A percentile compares a stretch with the other conserved stretches of the same genome.
Conservation (phyloP, 2,888 invertebrate species). For the Galerucella nymphaeae region DNA sequence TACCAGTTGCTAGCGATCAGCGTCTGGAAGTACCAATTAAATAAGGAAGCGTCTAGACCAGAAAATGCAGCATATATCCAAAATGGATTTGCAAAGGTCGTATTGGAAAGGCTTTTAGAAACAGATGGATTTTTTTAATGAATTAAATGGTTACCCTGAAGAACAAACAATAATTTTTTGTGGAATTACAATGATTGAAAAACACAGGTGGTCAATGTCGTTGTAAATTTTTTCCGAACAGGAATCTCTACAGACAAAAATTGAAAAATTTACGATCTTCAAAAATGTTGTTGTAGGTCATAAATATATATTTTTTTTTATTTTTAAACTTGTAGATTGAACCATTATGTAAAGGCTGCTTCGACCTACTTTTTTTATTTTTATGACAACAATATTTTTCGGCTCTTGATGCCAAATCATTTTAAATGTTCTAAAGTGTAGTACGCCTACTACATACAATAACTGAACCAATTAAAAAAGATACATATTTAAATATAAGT, state of each 20-base stretch:
- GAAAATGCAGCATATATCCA: no score
- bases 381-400: conserved; percentile 6
- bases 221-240: neutral
- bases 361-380: conserved; percentile 18
- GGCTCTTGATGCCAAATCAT: neutral
- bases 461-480: conserved; percentile 8
- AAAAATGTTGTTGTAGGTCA: conserved; percentile 4
- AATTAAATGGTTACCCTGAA: no score
- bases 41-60: no score
- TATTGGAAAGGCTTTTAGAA: no score
- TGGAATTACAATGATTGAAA: no score
- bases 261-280: neutral
- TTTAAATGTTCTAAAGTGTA: neutral
- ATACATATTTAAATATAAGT: conserved; percentile 1
- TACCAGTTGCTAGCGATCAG: no score
- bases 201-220: neutral
- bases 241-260: neutral
- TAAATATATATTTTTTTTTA: neutral
- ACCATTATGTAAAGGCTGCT: neutral
- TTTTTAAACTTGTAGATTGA: neutral
- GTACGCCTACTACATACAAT: conserved; percentile 8
- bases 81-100: no score
- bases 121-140: no score
- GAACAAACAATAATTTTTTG: no score
- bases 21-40: no score